Base-by-base conservation (phyloP, 2,113 vertebrate genomes). In the Peucedramus taeniatus region DNA sequence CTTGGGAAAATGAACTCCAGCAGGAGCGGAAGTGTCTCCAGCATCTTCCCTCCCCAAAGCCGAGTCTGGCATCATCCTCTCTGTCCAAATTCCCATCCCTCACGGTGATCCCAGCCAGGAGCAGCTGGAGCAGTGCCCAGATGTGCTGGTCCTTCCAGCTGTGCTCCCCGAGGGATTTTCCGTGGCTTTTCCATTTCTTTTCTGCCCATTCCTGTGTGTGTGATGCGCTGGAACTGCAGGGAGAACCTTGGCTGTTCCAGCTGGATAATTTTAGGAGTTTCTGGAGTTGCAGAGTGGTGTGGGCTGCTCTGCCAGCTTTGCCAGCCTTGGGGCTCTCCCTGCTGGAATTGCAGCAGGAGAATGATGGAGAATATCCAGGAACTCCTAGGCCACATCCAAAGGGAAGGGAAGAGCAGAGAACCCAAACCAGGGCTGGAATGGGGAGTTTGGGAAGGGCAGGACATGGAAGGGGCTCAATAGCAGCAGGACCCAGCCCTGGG, bases 181-280 rank as follows among this genome's bases (percentile, higher is more conserved):
- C 68, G 5, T 11, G 6, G 40, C 20, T 89, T 84, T 74, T 12
- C 80, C 14, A 0, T 31, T 35, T 30, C 18, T 42, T 70, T 81
- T 20, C 54, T 4, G 0, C 4, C 0, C 7, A 4, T 47, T 10
- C 45, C 6, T 13, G 20, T 1, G 22, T 3, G 4, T 23, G 49
- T 14, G 68, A 7, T 7, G 18, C 2, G 1, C 39, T 2, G 6
- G 40, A 28, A 61, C 84, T 2, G 5, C 56, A 45, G 68, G 83
- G 37, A 40, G 6, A 14, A 47, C 23, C 81, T 31, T 11, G n/a
- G 60, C 69, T 11, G 2, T 12, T 31, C 71, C 40, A 28, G n/a
- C 13, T n/a, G 9, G 7, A 2, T 10, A 0, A 27, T 54, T 83
- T 39, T 3, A 27, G 76, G 59, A 77, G 42, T 37, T 45, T 30